Evolutionary conservation across 2,888 invertebrate species (phyloP), one percentile per base, ranked within the genome.

Genomic region (Boloria selene): DNA sequence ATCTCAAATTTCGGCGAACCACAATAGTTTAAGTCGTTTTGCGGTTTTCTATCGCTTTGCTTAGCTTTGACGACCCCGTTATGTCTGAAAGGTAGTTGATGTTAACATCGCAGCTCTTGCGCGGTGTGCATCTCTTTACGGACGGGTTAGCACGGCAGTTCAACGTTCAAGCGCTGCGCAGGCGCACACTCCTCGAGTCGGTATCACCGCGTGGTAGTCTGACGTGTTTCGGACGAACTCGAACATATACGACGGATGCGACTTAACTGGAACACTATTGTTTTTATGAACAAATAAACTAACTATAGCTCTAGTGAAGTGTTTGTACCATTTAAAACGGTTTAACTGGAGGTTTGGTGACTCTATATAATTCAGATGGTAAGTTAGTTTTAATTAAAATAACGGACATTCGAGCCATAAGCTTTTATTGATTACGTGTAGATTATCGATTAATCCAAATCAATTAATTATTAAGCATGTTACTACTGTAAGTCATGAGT

Each of bases 121-220:
- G 70, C 50, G 64, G 72, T 54, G 73, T 52, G 62, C 79, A 74
- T 74, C 75, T 69, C 64, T 68, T 58, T 69, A 73, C 68, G 81
- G 81, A 47, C 80, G 88, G 81, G 80, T 87, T 78, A 76, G 54
- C 80, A 77, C 68, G 83, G 79, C 85, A 86, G 90, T 90, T 89
- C 88, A 87, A 86, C 83, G 89, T 81, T 88, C 87, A 89, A 86
- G 87, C 87, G 87, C 88, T 86, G 82, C 84, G 85, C 84, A 74
- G 77, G 74, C 88, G 88, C 89, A 90, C 85, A 87, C 82, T 83
- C 82, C 81, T 81, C 84, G 78, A 82, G 82, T 85, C 77, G 80
- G 86, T 84, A 82, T 83, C 31, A 56, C 58, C 56, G 70, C 65
- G 68, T 65, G 70, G 70, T 68, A 65, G 68, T 68, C 68, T 70